These are phyloP conservation scores for Dromococcyx pavoninus DNA, from an alignment of 2,797 vertebrate genomes.

Conservation along the genomic window DNA sequence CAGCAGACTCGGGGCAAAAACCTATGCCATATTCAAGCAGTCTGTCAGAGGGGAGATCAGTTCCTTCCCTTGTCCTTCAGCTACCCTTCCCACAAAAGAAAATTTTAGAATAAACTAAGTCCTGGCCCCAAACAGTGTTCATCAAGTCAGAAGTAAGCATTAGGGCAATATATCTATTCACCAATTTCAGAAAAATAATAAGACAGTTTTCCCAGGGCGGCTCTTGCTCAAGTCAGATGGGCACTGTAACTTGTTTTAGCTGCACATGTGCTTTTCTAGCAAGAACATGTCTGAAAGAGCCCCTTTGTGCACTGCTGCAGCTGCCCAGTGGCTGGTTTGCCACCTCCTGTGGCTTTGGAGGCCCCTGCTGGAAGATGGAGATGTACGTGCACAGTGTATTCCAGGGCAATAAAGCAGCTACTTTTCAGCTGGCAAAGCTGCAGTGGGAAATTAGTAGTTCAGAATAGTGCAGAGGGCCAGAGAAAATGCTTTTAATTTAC, in stretches of 20 bases:
- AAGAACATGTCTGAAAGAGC: slow-evolving; percentile 35
- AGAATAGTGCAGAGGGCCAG: not conserved
- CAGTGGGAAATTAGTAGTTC: not conserved
- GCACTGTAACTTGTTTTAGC: slow-evolving; percentile 35
- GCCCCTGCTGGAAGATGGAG: slow-evolving; percentile 57
- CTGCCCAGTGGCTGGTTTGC: slow-evolving; percentile 13
- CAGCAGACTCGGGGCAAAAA: not conserved
- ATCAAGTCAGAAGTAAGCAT: not conserved
- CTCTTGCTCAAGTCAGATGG: slow-evolving; percentile 48
- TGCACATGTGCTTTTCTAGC: slow-evolving; percentile 42
- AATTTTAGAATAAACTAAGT: not conserved
- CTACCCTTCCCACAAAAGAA: not conserved
- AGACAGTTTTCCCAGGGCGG: not conserved
- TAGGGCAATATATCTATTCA: not conserved
- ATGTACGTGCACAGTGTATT: not conserved
- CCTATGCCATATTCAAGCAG: rapidly evolving
- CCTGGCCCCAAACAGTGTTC: not conserved
- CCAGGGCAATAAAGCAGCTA: not conserved
- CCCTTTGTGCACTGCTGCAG: slow-evolving; percentile 54
- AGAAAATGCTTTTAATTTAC: slow-evolving; percentile 12
- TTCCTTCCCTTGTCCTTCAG: not conserved
- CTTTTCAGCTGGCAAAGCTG: slow-evolving; percentile 23
- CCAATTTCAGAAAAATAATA: not conserved
- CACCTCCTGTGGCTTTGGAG: slow-evolving; percentile 49
- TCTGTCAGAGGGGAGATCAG: not conserved